Evolutionary conservation across 1,140 invertebrate genomes (phyloP).

Genomic region (Adoxophyes honmai): DNA sequence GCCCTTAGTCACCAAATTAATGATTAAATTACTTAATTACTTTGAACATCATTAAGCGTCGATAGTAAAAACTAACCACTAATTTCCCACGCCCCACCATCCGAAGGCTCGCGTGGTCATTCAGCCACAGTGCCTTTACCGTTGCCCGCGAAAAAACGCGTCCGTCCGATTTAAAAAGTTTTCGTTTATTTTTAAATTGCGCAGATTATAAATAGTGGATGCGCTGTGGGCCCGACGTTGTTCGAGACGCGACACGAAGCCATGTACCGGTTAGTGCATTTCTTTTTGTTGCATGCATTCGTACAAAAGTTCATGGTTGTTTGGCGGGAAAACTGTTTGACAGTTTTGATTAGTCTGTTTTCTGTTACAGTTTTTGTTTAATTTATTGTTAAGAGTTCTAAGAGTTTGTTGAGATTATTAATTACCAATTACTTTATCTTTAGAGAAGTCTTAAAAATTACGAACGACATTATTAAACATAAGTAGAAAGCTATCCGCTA

Average conservation of each 20-base stretch:
- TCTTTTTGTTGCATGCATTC: conserved; percentile 25
- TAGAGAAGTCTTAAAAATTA: too few species aligned
- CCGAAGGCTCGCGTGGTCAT: not conserved
- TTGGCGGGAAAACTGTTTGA: not conserved
- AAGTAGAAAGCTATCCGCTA: too few species aligned
- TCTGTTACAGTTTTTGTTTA: too few species aligned
- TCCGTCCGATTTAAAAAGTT: conserved; percentile 25
- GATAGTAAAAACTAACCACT: conserved; percentile 3
- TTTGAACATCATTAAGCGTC: conserved; percentile 1
- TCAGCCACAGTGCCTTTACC: conserved; percentile 28
- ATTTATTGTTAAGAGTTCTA: too few species aligned
- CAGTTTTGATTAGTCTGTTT: too few species aligned
- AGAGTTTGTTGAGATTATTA: too few species aligned
- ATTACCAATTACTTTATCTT: too few species aligned
- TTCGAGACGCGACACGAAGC: conserved; percentile 24
- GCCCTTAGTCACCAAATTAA: too few species aligned
- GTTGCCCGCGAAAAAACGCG: conserved; percentile 40
- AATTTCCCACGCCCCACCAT: not conserved
- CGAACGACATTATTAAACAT: too few species aligned
- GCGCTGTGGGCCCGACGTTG: conserved; percentile 28
- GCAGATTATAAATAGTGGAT: conserved; percentile 47
- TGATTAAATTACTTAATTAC: too few species aligned
- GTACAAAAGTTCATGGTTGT: not conserved
- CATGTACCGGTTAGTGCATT: conserved; percentile 55
- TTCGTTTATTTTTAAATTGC: conserved; percentile 29